phyloP scores from a whole-genome alignment of 2,113 vertebrate genomes.

The Serilophus lunatus region DNA sequence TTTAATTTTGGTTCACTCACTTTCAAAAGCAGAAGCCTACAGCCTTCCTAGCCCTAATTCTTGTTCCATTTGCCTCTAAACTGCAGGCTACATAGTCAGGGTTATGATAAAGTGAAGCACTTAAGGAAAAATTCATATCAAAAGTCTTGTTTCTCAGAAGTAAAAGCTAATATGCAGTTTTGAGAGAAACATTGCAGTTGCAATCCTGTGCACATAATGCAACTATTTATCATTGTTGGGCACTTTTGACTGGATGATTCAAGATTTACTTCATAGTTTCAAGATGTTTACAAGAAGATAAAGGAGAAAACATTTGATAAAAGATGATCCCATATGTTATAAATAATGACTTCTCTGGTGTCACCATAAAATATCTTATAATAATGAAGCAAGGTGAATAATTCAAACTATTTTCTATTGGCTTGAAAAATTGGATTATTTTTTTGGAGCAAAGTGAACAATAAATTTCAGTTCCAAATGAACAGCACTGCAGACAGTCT shows the following conservation, averaged over 20 bases:
- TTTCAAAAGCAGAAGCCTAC: background rate
- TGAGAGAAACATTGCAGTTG: conserved; percentile 52
- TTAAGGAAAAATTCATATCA: background rate
- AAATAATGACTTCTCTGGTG: background rate
- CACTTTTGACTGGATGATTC: conserved; percentile 46
- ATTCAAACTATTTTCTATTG: background rate
- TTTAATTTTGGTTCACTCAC: conserved; percentile 14
- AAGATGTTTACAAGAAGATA: conserved; percentile 59
- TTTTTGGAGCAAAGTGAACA: background rate
- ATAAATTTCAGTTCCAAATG: conserved; percentile 26
- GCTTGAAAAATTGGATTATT: conserved; percentile 22
- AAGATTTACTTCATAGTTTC: conserved; percentile 65
- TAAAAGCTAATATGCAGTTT: conserved; percentile 69
- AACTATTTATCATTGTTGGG: conserved; percentile 63
- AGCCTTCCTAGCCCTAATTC: background rate
- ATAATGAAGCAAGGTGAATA: background rate
- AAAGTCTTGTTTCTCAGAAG: conserved; percentile 46
- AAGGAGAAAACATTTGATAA: conserved; percentile 64
- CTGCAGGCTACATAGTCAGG: background rate
- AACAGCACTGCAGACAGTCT: background rate
- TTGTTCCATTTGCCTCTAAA: background rate
- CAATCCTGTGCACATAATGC: conserved; percentile 59
- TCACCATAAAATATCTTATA: background rate
- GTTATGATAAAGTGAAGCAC: conserved; percentile 1
- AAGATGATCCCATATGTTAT: background rate